Evolutionary conservation across 35 echinoderm and acorn worm species (phyloP), one percentile per base, ranked within the genome.

Genomic region (Apostichopus japonicus): DNA sequence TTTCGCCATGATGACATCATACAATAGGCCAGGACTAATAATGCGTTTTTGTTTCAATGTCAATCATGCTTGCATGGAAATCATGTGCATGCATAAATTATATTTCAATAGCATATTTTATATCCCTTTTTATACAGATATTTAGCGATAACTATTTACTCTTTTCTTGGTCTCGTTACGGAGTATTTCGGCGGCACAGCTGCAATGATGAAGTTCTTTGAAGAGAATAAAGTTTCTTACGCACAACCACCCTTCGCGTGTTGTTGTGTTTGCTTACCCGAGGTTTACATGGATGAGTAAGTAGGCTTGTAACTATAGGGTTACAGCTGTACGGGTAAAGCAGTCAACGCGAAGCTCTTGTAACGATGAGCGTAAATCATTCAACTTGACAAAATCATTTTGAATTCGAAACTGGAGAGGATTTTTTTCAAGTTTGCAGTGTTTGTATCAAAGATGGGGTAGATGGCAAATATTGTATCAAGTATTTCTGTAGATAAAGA

Each of bases 221-320:
- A 88, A 1, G 86, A 61, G 0, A 79, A 80, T 15, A 63, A 54
- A 54, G 92, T 96, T 17, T 90, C 89, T 4, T 87, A 94, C 57
- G 90, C 95, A 10, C 93, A 94, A 24, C 93, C 95, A 2, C 95
- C 95, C 8, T 93, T 94, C 0, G 93, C 95, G 11, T 96, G 95
- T 65, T 96, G 95, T 65, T 96, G 93, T 73, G 88, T 86, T 23
- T 96, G 95, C 53, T 84, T 96, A 77, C 90, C 72, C 4, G 92
- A 92, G 65, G 92, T 96, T 23, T 79, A 87, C 27, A 78, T 96
- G 55, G 92, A 93, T 4, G 88, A 77, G 95, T 96, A 96, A 92
- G 95, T 92, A 73, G 78, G 13, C 27, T 61, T 13, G 57, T 13
- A 61, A 8, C 7, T 61, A 61, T 61, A 10, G 57, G 13, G 7